phyloP scores from a whole-genome alignment of 2,888 invertebrate species.

The Melitaea athalia region DNA sequence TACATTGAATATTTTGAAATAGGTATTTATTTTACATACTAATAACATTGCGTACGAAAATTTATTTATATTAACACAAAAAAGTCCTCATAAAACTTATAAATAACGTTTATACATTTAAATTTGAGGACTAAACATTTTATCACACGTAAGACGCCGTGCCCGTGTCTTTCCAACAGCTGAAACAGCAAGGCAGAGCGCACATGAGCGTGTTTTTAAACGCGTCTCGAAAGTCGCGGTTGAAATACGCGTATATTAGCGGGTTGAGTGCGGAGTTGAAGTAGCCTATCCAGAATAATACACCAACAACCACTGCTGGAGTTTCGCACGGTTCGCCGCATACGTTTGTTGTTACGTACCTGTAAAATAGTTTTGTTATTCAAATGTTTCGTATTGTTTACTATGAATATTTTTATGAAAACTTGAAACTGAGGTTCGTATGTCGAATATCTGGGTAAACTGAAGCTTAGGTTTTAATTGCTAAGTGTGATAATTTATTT shows the following conservation, averaged over 20 bases:
- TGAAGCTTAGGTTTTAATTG: too few species aligned
- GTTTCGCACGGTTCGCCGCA: slow-evolving; percentile 92
- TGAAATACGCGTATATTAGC: slow-evolving; percentile 97
- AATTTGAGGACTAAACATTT: slow-evolving; percentile 26
- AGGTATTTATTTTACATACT: too few species aligned
- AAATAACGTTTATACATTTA: slow-evolving; percentile 17
- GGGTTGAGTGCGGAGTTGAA: slow-evolving; percentile 98
- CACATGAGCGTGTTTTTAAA: slow-evolving; percentile 95
- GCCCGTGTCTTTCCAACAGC: slow-evolving; percentile 87
- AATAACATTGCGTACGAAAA: neutral
- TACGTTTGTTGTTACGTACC: slow-evolving; percentile 92
- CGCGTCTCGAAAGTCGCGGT: slow-evolving; percentile 97
- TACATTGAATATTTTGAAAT: neutral
- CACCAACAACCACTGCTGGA: slow-evolving; percentile 92
- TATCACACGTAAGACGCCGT: slow-evolving; percentile 82
- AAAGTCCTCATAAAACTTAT: slow-evolving; percentile 5
- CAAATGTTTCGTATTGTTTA: neutral
- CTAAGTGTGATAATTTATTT: too few species aligned
- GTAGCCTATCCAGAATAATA: slow-evolving; percentile 98
- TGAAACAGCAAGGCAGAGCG: slow-evolving; percentile 91
- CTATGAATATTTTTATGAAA: too few species aligned
- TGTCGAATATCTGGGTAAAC: too few species aligned
- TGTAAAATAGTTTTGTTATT: slow-evolving; percentile 55
- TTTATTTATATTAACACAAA: neutral
- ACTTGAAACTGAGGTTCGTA: too few species aligned